Evolutionary conservation across 2,797 vertebrate genomes (phyloP), one percentile per base, ranked within the genome.

Genomic region (Gobio occitaniae): DNA sequence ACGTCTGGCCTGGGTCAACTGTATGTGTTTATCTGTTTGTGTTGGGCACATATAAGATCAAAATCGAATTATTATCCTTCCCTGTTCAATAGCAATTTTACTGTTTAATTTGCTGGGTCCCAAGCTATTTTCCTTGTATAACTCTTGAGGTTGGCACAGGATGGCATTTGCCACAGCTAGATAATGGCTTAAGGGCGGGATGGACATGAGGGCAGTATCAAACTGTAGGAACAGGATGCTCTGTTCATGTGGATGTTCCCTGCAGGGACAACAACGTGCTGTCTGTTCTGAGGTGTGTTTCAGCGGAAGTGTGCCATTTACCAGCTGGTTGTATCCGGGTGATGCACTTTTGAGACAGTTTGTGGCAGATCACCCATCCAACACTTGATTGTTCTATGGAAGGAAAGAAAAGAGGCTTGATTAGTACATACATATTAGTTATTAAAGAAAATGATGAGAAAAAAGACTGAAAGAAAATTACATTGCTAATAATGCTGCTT

Each of bases 181-280:
- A 78, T 74, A 52, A 61, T 47, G 44, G 71, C 50, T 75, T 69
- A 66, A 87, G 82, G 78, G 21, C 63, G 56, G 36, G 50, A n/a
- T 47, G 69, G 74, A 74, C 38, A 29, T 84, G 84, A 86, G 82
- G 82, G 69, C 77, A 76, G 69, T 44, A 86, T 80, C 54, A 52
- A 41, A 50, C 21, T 65, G 72, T 32, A 74, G 65, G 54, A 86
- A 87, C 50, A 74, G 78, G 72, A 89, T 66, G 83, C 79, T 85
- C 69, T 68, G 41, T 80, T 21, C n/a, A 3, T 77, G 68, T 54
- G 75, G 74, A 75, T 52, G 44, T 82, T 79, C 74, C 79, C 82
- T 85, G 74, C 80, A 85, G 82, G 47, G 75, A 72, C 81, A 69
- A 74, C 71, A 74, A 74, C 29, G 38, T 59, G 66, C 29, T 59